Conservation (phyloP, 2,797 vertebrate genomes). For the Anguilla marmorata region DNA sequence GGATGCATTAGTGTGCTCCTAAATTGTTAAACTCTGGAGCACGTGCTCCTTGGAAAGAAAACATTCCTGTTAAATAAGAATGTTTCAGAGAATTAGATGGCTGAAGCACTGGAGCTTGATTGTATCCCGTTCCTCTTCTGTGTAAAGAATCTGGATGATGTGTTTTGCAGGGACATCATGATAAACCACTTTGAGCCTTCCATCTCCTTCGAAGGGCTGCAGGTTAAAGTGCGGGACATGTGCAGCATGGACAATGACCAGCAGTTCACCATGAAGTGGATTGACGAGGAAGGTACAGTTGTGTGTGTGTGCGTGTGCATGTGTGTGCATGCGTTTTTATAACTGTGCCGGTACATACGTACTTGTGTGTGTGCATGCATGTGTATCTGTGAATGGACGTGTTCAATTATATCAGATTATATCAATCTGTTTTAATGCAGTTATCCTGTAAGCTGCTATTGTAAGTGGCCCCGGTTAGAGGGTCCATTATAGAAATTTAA, state of each 20-base stretch:
- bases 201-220: slow-evolving; percentile 91
- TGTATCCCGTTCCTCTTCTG: not conserved
- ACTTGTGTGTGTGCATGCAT: not conserved
- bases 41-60: no score
- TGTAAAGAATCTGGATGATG: not conserved
- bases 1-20: no score
- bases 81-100: not conserved
- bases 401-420: no score
- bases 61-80: not conserved
- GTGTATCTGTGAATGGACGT: not conserved
- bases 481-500: not conserved
- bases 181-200: slow-evolving; percentile 97
- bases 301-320: not conserved
- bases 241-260: slow-evolving; percentile 96
- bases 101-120: not conserved
- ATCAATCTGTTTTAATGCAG: no score
- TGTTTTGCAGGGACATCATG: slow-evolving; percentile 90
- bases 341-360: not conserved
- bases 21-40: no score
- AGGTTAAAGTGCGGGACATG: slow-evolving; percentile 93
- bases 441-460: not conserved
- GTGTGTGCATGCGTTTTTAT: not conserved
- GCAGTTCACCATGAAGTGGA: slow-evolving; percentile 99
- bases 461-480: not conserved
- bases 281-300: slow-evolving; percentile 91